These are phyloP conservation scores for Laterallus jamaicensis DNA, from an alignment of 2,113 vertebrate species.

Conservation along the genomic window DNA sequence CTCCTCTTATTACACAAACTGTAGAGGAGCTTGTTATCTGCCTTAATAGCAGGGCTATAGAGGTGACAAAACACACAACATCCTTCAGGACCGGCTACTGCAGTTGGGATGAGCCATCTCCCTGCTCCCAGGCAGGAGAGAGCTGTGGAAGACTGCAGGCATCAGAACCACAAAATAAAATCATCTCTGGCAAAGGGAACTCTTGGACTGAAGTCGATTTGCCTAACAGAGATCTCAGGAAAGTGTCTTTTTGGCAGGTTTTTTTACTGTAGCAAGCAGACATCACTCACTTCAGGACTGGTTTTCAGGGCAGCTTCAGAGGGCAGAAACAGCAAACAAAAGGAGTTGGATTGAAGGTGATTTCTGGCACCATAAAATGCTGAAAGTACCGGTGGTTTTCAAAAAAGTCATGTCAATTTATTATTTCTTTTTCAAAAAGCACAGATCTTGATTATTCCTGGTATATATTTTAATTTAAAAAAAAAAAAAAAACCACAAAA, in stretches of 20 bases:
- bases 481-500: neutral
- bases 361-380: slow-evolving; percentile 14
- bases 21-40: neutral
- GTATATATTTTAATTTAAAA: neutral
- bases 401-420: neutral
- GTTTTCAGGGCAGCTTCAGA: neutral
- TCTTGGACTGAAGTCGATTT: too few species aligned
- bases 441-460: neutral
- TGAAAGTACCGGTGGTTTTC: neutral
- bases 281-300: neutral
- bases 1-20: neutral
- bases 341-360: neutral
- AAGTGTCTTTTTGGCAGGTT: neutral
- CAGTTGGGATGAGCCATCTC: neutral
- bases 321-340: neutral
- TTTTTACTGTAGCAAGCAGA: neutral
- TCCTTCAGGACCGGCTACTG: neutral
- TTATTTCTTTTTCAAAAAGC: neutral
- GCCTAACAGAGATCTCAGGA: neutral
- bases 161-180: neutral
- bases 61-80: accelerated
- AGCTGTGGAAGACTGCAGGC: neutral
- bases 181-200: neutral
- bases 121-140: neutral
- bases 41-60: neutral